Conservation (phyloP, 2,113 vertebrate species). For the Pseudonaja textilis region DNA sequence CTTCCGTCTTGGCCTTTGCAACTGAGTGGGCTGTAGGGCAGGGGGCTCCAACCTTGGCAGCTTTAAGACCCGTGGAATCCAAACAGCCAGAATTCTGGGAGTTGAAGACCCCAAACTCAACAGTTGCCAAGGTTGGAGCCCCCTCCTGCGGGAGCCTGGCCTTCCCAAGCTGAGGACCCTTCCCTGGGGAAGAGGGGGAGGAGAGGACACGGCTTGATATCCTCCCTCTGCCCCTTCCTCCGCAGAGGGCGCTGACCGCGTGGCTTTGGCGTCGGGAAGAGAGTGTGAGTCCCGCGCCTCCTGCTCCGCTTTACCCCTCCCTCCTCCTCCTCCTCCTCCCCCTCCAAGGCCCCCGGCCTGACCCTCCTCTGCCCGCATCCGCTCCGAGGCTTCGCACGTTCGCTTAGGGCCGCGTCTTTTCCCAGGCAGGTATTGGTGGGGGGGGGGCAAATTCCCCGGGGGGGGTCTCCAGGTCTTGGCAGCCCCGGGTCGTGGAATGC, state of each 20-base stretch:
- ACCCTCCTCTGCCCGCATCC: not conserved
- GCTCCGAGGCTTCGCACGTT: rapidly evolving
- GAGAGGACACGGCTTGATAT: not conserved
- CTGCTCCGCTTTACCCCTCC: no score
- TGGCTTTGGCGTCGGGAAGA: not conserved
- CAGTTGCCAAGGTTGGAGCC: no score
- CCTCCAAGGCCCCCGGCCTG: no score
- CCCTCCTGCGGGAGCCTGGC: no score
- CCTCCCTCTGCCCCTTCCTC: not conserved
- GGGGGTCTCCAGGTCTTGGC: not conserved
- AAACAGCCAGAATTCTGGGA: not conserved
- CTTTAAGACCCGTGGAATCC: not conserved
- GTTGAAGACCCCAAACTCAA: no score
- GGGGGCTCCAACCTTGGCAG: not conserved
- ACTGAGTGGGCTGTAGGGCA: not conserved
- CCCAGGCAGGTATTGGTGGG: not conserved
- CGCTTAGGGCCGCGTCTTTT: not conserved
- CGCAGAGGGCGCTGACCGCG: not conserved
- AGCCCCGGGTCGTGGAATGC: no score
- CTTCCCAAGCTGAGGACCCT: no score
- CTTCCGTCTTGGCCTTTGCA: no score
- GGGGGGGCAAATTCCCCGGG: no score
- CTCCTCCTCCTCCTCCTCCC: no score
- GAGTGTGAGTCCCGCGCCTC: not conserved
- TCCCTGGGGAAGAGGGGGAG: no score